Percentiles rank a stretch among this genome's conserved stretches.
phyloP scores from a whole-genome alignment of 2,888 invertebrate species.

The Octodonta nipae region DNA sequence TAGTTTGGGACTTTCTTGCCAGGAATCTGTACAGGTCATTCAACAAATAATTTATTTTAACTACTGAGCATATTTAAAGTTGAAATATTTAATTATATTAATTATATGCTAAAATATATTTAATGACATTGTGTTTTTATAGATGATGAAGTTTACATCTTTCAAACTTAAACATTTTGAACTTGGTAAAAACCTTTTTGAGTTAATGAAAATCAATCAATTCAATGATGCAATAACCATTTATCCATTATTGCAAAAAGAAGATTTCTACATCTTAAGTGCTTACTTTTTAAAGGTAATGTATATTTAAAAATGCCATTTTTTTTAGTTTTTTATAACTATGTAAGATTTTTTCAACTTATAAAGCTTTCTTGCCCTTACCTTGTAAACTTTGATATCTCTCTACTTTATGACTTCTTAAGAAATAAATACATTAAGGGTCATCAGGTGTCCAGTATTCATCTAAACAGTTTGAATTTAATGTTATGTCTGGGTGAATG shows the following conservation, averaged over 20 bases:
- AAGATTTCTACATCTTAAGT: conserved; percentile 56
- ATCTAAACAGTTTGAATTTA: too few relatives aligned
- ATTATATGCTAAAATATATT: not conserved
- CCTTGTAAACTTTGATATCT: too few relatives aligned
- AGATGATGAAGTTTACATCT: conserved; percentile 33
- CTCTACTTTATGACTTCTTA: too few relatives aligned
- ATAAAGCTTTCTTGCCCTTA: too few relatives aligned
- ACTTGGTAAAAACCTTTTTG: conserved; percentile 32
- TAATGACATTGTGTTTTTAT: conserved; percentile 22
- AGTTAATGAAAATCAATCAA: conserved; percentile 31
- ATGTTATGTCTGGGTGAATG: too few relatives aligned
- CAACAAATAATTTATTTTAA: conserved; percentile 8
- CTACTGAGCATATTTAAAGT: too few relatives aligned
- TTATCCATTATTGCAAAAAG: conserved; percentile 49
- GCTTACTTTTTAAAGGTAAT: conserved; percentile 55
- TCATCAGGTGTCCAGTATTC: too few relatives aligned
- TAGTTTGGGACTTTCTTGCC: conserved; percentile 52
- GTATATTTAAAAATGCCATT: not conserved
- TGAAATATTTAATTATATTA: not conserved
- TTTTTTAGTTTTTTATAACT: not conserved
- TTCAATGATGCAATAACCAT: conserved; percentile 49
- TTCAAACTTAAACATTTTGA: conserved; percentile 37
- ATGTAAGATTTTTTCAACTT: not conserved
- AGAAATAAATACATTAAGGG: too few relatives aligned
- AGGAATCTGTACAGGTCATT: conserved; percentile 44